phyloP scores from a whole-genome alignment of 1,140 invertebrate species.

The Diorhabda carinulata region DNA sequence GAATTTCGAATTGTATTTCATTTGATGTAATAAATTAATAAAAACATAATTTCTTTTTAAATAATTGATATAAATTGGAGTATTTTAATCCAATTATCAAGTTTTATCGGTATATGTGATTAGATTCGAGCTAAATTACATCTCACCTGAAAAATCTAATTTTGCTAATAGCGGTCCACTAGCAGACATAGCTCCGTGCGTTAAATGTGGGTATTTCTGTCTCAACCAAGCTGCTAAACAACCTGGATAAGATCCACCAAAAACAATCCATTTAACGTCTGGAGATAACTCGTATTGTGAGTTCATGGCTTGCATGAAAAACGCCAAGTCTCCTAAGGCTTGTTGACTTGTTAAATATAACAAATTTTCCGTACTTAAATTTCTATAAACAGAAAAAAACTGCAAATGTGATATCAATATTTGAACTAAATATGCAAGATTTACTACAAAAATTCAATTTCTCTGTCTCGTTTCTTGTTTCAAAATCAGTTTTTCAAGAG shows the following conservation, averaged over 20 bases:
- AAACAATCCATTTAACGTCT: conserved; percentile 81
- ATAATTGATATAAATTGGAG: too few relatives aligned
- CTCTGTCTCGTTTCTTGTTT: neutral
- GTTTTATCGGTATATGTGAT: too few relatives aligned
- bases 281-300: conserved; percentile 57
- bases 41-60: too few relatives aligned
- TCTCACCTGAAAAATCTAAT: conserved; percentile 73
- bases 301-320: conserved; percentile 72
- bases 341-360: conserved; percentile 78
- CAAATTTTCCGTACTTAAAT: conserved; percentile 73
- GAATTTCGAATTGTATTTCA: neutral
- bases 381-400: conserved; percentile 63
- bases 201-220: conserved; percentile 84
- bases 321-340: conserved; percentile 81
- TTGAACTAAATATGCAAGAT: conserved; percentile 35
- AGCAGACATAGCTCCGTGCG: conserved; percentile 79
- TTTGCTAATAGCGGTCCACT: conserved; percentile 83
- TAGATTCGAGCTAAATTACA: neutral
- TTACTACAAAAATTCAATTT: neutral
- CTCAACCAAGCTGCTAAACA: conserved; percentile 86
- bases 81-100: too few relatives aligned
- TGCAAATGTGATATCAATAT: conserved; percentile 75
- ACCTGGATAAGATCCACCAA: conserved; percentile 92
- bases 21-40: neutral
- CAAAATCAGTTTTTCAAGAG: neutral